These are phyloP conservation scores for Nesidiocoris tenuis DNA, from an alignment of 2,888 invertebrate genomes.

Conservation along the genomic window DNA sequence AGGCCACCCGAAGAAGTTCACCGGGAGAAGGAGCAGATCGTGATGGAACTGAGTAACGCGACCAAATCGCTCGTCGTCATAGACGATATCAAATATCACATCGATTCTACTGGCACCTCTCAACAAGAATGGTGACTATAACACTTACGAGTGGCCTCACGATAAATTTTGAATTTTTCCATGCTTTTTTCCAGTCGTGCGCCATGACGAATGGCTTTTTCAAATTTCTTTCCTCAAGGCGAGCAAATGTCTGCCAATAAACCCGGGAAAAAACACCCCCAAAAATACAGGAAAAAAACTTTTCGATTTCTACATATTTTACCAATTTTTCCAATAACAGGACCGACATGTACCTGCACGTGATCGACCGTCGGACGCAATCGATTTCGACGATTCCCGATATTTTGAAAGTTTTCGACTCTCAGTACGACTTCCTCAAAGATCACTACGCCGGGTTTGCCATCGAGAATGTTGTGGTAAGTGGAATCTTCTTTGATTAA, in stretches of 20 bases:
- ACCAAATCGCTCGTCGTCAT: slow-evolving; percentile 77
- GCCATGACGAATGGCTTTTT: no score
- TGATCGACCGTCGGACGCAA: slow-evolving; percentile 71
- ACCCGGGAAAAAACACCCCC: no score
- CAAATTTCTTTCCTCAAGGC: no score
- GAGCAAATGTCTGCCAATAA: no score
- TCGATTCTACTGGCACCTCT: slow-evolving; percentile 63
- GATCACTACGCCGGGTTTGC: slow-evolving; percentile 73
- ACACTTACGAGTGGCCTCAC: no score
- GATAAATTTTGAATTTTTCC: no score
- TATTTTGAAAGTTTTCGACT: slow-evolving; percentile 77
- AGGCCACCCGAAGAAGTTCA: slow-evolving; percentile 76
- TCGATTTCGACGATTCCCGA: slow-evolving; percentile 76
- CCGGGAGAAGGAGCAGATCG: slow-evolving; percentile 69
- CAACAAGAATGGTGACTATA: slow-evolving; percentile 67
- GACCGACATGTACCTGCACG: slow-evolving; percentile 84
- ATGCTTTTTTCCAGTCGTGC: no score
- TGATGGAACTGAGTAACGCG: slow-evolving; percentile 70
- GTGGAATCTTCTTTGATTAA: no score
- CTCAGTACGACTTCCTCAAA: slow-evolving; percentile 80
- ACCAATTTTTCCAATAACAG: slow-evolving; percentile 55
- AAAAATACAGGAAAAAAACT: no score
- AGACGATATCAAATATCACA: slow-evolving; percentile 73
- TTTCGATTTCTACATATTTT: no score
- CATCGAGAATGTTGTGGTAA: slow-evolving; percentile 68